Percentiles rank a stretch among this genome's conserved stretches.
Conservation (phyloP, 2,797 vertebrate genomes). For the Tenualosa ilisha region DNA sequence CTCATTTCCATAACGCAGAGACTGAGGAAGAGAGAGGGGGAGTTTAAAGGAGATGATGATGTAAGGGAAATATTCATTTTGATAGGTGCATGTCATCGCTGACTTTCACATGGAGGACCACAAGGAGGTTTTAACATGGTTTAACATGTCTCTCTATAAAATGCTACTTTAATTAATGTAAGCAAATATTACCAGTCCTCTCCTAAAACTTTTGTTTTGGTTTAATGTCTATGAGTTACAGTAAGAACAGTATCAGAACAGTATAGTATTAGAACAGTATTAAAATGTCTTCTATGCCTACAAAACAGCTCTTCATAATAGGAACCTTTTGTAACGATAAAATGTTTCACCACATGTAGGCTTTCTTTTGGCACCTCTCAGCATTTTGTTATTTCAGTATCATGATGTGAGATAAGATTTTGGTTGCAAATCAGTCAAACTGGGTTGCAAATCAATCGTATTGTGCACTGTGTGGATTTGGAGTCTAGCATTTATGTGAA, state of each 20-base stretch:
- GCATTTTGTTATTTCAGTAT: not conserved
- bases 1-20: conserved; percentile 5
- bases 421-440: not conserved
- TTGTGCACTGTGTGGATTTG: not conserved
- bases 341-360: not conserved
- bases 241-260: too few relatives aligned
- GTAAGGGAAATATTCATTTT: not conserved
- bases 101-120: not conserved
- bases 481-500: not conserved
- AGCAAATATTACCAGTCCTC: too few relatives aligned
- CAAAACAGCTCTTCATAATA: not conserved
- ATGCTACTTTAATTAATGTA: too few relatives aligned
- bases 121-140: too few relatives aligned
- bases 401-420: not conserved
- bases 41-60: not conserved
- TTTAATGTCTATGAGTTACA: too few relatives aligned
- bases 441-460: too few relatives aligned
- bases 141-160: too few relatives aligned
- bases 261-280: not conserved
- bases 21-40: not conserved
- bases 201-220: too few relatives aligned
- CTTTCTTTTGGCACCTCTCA: not conserved
- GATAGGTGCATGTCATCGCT: conserved; percentile 7
- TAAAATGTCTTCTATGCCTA: not conserved
- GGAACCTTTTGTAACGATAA: not conserved